Evolutionary conservation across 2,113 vertebrate species (phyloP).

Genomic region (Chauna torquata): DNA sequence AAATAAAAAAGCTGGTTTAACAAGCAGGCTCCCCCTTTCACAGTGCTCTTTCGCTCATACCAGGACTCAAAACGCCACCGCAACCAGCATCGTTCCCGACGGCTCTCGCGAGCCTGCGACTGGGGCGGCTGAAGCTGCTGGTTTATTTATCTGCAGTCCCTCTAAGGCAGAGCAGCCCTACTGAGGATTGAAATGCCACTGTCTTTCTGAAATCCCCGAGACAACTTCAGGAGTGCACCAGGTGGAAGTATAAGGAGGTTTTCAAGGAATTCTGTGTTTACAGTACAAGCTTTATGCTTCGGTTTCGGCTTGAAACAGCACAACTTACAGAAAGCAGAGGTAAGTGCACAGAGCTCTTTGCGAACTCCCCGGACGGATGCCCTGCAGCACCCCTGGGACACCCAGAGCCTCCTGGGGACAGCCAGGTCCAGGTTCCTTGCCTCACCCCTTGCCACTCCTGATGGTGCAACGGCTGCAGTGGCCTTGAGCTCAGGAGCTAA

Average conservation of each 20-base stretch:
- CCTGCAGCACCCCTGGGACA: neutral
- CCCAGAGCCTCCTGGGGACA: neutral
- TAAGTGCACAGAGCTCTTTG: neutral
- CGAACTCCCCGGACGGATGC: neutral
- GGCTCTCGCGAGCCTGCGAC: accelerated
- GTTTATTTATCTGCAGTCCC: neutral
- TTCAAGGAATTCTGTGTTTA: neutral
- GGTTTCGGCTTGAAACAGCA: neutral
- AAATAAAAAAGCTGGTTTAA: neutral
- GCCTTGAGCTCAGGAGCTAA: too few relatives aligned
- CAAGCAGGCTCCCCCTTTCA: neutral
- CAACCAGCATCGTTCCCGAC: accelerated
- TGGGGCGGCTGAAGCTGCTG: neutral
- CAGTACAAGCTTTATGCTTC: neutral
- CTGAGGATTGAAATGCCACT: neutral
- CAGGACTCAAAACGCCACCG: neutral
- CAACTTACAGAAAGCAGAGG: neutral
- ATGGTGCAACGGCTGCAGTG: too few relatives aligned
- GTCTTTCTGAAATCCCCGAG: neutral
- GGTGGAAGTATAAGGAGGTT: neutral
- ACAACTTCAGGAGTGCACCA: neutral
- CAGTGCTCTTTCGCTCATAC: neutral
- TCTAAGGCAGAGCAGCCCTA: neutral
- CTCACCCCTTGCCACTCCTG: neutral
- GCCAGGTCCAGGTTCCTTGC: neutral